Percentiles rank a stretch among this genome's conserved stretches.
phyloP scores from a whole-genome alignment of 35 echinoderm and acorn worm species.

The Apostichopus japonicus region DNA sequence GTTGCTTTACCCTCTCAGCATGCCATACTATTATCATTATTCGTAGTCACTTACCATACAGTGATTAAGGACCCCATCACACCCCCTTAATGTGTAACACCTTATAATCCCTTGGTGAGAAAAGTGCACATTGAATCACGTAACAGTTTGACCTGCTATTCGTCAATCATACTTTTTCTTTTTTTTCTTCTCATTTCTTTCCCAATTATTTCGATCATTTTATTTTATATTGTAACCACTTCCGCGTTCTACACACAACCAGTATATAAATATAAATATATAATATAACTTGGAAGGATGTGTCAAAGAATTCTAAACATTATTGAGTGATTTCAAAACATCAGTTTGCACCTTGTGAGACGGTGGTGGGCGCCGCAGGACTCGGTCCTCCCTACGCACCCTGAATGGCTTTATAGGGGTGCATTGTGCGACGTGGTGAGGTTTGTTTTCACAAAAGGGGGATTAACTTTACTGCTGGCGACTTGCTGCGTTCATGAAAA shows the following conservation, averaged over 20 bases:
- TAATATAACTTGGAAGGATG: neutral
- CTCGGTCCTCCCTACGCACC: neutral
- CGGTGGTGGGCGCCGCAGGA: constrained; percentile 18
- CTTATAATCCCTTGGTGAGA: constrained; percentile 8
- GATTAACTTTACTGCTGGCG: neutral
- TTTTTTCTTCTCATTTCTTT: neutral
- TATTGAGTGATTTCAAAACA: constrained; percentile 12
- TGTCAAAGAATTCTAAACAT: constrained; percentile 18
- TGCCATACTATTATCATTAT: neutral
- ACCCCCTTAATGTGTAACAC: neutral
- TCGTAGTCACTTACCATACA: neutral
- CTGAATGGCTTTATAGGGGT: constrained; percentile 22
- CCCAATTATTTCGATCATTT: neutral
- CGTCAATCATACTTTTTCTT: neutral
- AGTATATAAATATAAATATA: no score
- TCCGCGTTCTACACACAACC: neutral
- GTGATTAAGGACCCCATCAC: neutral
- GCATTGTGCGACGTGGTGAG: constrained; percentile 20
- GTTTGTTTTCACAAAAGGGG: constrained; percentile 47
- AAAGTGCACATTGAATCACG: neutral
- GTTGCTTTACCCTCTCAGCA: no score
- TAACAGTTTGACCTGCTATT: constrained; percentile 5
- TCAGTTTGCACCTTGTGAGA: constrained; percentile 19
- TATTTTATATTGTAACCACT: neutral
- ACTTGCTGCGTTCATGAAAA: neutral